phyloP scores from a whole-genome alignment of 2,113 vertebrate species.

The Rhipidura dahli region DNA sequence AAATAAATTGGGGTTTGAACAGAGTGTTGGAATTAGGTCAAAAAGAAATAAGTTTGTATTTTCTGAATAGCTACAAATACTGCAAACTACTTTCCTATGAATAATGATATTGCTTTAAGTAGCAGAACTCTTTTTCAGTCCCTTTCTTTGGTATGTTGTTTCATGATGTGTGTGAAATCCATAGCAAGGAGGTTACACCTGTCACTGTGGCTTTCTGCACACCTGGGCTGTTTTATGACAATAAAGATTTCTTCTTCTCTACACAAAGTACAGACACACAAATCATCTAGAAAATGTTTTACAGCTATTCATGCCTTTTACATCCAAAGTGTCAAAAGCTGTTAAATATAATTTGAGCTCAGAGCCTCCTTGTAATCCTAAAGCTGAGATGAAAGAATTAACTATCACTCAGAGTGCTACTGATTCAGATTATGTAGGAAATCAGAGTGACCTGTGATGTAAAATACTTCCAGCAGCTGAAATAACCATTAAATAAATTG shows the following conservation, averaged over 20 bases:
- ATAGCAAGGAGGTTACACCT: not conserved
- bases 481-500: constrained; percentile 18
- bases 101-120: not conserved
- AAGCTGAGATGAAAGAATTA: constrained; percentile 33
- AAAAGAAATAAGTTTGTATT: constrained; percentile 19
- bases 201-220: not conserved
- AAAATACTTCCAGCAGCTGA: not conserved
- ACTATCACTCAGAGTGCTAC: not conserved
- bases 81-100: not conserved
- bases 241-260: constrained; percentile 17
- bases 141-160: not conserved
- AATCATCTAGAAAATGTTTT: constrained; percentile 31
- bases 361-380: not conserved
- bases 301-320: constrained; percentile 11
- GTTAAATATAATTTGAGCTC: constrained; percentile 34
- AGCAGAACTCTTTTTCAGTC: not conserved
- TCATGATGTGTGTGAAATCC: not conserved
- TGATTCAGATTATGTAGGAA: not conserved
- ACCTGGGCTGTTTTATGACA: constrained; percentile 4
- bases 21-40: not conserved
- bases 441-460: not conserved
- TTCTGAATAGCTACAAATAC: constrained; percentile 37
- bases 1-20: constrained; percentile 18
- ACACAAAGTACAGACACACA: constrained; percentile 3
- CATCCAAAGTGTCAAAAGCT: constrained; percentile 32